A percentile compares a stretch with the other conserved stretches of the same genome.
These are phyloP conservation scores for Acrocephalus kingi DNA, from an alignment of 2,113 vertebrate species.

Conservation along the genomic window DNA sequence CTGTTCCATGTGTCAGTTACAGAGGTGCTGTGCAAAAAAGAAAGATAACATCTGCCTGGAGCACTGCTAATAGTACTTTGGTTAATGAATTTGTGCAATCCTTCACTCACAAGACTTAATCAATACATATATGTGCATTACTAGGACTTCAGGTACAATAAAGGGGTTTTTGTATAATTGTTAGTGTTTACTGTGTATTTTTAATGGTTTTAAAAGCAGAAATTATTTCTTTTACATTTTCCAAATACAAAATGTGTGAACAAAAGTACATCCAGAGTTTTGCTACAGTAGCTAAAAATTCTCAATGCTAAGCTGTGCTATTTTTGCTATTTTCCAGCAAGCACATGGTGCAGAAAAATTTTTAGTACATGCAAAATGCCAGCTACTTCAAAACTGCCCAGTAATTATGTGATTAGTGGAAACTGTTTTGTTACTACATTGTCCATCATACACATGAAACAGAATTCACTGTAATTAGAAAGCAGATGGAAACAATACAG, in stretches of 20 bases:
- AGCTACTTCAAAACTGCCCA: neutral
- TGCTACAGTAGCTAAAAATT: neutral
- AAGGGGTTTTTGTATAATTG: neutral
- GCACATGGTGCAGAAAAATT: neutral
- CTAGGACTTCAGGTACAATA: neutral
- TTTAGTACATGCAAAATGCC: neutral
- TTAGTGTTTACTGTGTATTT: neutral
- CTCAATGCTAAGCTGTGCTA: neutral
- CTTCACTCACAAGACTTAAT: neutral
- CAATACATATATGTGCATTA: neutral
- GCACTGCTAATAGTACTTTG: neutral
- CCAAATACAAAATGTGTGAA: neutral
- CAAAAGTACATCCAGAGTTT: neutral
- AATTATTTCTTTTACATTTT: neutral
- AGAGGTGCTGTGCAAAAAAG: neutral
- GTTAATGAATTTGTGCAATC: neutral
- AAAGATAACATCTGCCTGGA: neutral
- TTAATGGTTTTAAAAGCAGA: neutral
- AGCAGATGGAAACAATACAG: neutral
- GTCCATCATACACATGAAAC: neutral
- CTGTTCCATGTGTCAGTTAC: neutral
- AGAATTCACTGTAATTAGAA: neutral
- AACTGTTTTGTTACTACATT: neutral
- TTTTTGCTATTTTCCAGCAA: neutral
- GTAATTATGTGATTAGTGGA: neutral